Conservation (phyloP, 1,140 invertebrate species). For the Cryptotermes secundus region DNA sequence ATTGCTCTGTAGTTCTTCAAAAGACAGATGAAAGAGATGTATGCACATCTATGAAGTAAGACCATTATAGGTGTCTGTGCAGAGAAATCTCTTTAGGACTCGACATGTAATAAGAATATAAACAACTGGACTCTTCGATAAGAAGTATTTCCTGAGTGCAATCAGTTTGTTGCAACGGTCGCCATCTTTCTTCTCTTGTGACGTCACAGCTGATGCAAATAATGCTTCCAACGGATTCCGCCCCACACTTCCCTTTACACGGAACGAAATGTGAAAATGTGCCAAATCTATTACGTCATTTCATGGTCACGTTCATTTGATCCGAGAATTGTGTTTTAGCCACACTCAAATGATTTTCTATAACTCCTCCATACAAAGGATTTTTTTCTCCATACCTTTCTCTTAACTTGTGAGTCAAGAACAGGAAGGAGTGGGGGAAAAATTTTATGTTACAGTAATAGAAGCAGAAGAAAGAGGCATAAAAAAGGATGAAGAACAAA, state of each 20-base stretch:
- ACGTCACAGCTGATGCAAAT: neutral
- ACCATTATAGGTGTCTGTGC: too few species aligned
- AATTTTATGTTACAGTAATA: constrained; percentile 12
- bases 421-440: neutral
- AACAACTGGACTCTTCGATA: too few species aligned
- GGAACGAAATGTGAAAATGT: neutral
- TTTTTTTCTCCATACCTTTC: neutral
- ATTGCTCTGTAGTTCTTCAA: too few species aligned
- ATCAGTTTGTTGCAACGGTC: too few species aligned
- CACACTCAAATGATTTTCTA: neutral
- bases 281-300: neutral
- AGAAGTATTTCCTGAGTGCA: too few species aligned
- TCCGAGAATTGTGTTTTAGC: neutral
- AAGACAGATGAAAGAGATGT: too few species aligned
- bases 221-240: neutral
- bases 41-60: too few species aligned
- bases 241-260: neutral
- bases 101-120: too few species aligned
- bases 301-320: neutral
- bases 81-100: too few species aligned
- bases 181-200: too few species aligned
- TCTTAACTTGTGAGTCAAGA: neutral
- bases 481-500: constrained; percentile 15
- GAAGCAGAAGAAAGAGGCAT: neutral
- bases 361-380: neutral